Evolutionary conservation across 2,113 vertebrate species (phyloP).

Genomic region (Mastomys coucha): DNA sequence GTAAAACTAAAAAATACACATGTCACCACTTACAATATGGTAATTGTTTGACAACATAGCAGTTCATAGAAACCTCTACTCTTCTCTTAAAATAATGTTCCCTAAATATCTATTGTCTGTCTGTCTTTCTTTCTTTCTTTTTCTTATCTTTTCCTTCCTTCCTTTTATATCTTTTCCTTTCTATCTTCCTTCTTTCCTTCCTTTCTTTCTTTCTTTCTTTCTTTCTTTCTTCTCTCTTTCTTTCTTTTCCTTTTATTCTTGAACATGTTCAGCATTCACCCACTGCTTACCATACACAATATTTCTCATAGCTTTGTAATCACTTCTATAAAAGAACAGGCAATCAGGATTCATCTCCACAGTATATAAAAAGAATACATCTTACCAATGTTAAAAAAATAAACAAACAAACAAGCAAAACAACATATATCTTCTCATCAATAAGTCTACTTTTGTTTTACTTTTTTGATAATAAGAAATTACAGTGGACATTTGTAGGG

Average conservation of each 20-base stretch:
- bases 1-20: not conserved
- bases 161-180: too few relatives aligned
- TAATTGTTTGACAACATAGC: not conserved
- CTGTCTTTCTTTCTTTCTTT: not conserved
- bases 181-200: too few relatives aligned
- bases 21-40: not conserved
- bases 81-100: not conserved
- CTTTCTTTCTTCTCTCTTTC: too few relatives aligned
- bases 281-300: not conserved
- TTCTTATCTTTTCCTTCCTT: too few relatives aligned
- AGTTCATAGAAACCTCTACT: not conserved
- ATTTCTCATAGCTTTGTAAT: not conserved
- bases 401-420: not conserved
- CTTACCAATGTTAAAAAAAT: not conserved
- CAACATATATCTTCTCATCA: not conserved
- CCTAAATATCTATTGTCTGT: not conserved
- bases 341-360: not conserved
- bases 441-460: not conserved
- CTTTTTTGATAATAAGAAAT: not conserved
- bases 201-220: too few relatives aligned
- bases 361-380: not conserved
- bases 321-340: constrained; percentile 20
- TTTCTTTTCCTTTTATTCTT: not conserved
- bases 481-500: rapidly evolving
- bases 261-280: not conserved